Evolutionary conservation across 2,797 vertebrate genomes (phyloP), one percentile per base, ranked within the genome.

Genomic region (Mastacembelus armatus): DNA sequence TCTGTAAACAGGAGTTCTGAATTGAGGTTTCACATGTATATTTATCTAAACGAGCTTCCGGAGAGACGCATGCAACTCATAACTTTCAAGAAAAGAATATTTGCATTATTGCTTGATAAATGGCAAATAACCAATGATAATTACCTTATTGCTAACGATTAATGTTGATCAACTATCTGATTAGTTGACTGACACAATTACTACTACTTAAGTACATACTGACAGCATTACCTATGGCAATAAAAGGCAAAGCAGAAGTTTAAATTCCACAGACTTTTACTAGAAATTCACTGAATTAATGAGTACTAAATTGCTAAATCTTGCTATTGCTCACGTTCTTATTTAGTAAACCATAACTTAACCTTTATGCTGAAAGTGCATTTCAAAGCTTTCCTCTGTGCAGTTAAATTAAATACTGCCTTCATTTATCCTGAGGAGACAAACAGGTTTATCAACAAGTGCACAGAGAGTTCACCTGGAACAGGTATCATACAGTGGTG

Each of bases 241-340:
- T 21, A 10, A 6, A 39, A n/a, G 19, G 10, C 11, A 42, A 3
- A 56, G 24, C n/a, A 33, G 14, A 24, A 12, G 18, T 42, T 36
- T 12, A 21, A 10, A 45, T 55, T 32, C 32, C 48, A 16, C 5
- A 21, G 8, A 11, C 16, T 30, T 26, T 30, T 12, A 6, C 22
- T 16, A 38, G 12, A 54, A 38, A 51, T 42, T 40, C 10, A 21
- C 10, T 4, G 2, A 7, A 30, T 3, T 2, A 42, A 51, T 29
- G 18, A 33, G 12, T 27, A n/a, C 47, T 14, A 55, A 61, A 69
- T 3, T 32, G 12, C 14, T 29, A 55, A 60, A 47, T 65, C 24
- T 57, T 71, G 70, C 43, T 45, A 74, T 32, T 72, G 52, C 38
- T 62, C 72, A 77, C 70, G 86, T 86, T 80, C 78, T 61, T 70